Base-by-base conservation (phyloP, 2,888 invertebrate species). In the Smittia aterrima region DNA sequence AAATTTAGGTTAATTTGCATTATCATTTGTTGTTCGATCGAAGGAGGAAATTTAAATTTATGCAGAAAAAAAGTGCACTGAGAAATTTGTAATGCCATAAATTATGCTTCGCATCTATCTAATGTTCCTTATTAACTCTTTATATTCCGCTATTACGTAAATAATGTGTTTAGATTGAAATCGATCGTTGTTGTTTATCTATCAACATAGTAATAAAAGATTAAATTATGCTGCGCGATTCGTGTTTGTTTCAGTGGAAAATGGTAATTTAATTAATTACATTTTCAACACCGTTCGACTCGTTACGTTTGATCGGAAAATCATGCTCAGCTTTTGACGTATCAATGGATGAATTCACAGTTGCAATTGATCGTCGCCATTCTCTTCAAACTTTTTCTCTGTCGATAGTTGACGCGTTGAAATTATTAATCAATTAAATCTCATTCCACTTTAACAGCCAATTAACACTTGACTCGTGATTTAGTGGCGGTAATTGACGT, bases 1-100 rank as follows among this genome's bases (percentile, higher is more conserved):
- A 62, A 54, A 72, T 72, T 72, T 72, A 72, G 72, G 72, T 72
- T 72, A 72, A 72, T 72, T 72, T 72, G 27, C 72, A 72, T 62
- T 58, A 72, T 72, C 72, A 71, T 25, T 70, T 70, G 53, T 70
- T 70, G 70, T 53, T 53, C 27, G n/a, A 18, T 58, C 58, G 18
- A 18, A 18, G 4, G 58, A 2, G 22, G 13, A 22, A 22, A 58
- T 38, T 7, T 7, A 18, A 58, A 18, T 22, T 72, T 32, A 72
- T 62, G 62, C 62, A 72, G n/a, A n/a, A n/a, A 71, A 70, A 54
- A 70, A 25, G 18, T 72, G 27, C 53, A 72, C 58, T 72, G 58
- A 72, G 40, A 72, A 58, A 58, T 58, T 38, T 72, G 58, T 72
- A 62, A 72, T 62, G 72, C 62, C 38, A 72, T 72, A 72, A 62